Evolutionary conservation across 2,113 vertebrate genomes (phyloP), one percentile per base, ranked within the genome.

Genomic region (Phoenicopterus ruber): DNA sequence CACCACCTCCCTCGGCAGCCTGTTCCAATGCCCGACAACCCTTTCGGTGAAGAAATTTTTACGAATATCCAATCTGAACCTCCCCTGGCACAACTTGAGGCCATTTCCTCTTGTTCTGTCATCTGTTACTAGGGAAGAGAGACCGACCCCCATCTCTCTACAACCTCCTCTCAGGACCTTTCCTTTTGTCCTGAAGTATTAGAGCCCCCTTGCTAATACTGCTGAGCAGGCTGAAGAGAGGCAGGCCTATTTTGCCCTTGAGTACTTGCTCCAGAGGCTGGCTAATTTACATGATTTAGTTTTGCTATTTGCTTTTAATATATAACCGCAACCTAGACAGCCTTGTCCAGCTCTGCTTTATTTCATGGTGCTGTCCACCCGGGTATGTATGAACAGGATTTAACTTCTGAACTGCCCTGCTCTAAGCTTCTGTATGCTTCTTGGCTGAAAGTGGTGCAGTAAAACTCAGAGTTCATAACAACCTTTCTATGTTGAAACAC

Each of bases 281-380:
- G 19, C n/a, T 73, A 80, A 65, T 86, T 93, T 54, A 76, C 18
- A 16, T 66, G 25, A 69, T n/a, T 89, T 73, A 61, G 25, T 79
- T 96, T 89, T 69, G 38, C 32, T 90, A n/a, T 91, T 90, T 80
- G 54, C 6, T 93, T 91, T 85, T 85, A 77, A 85, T 72, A 55
- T 20, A 8, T 82, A 71, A 66, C 44, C 15, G 42, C 42, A 42
- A 42, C 42, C 42, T 42, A 42, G 42, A 42, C 42, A 42, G 42
- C 42, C 42, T 42, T 77, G 38, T 82, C 13, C 14, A 57, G 11
- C 34, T 87, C 38, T 82, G 47, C 11, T 93, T 90, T 93, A 65
- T 87, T 80, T 90, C 31, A 40, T n/a, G 49, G 5, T 82, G 40
- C 65, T 85, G 66, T 62, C 36, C 85, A 46, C 11, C 17, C 34